Base-by-base conservation (phyloP, 2,797 vertebrate species). In the Melanotaenia trifasciata region DNA sequence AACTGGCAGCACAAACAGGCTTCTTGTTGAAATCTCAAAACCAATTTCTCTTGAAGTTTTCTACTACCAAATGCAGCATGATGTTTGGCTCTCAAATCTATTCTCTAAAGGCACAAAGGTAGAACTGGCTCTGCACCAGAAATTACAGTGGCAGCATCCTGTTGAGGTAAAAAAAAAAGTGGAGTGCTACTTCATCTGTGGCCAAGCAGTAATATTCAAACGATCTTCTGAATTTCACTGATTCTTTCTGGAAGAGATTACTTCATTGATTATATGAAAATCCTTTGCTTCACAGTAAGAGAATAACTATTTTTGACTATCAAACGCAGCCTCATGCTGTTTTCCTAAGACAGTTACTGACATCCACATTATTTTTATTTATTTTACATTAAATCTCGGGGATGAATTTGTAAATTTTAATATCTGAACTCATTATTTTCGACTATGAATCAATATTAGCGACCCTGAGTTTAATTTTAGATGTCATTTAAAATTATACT, bases 1-100 rank as follows among this genome's bases (percentile, higher is more conserved):
- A 51, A 12, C n/a, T 51, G 50, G 50, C n/a, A 51, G 50, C 50
- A 22, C n/a, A n/a, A 22, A 51, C n/a, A n/a, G 22, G 50, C 50
- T 24, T 24, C 50, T 24, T 51, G 50, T 24, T 51, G 50, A 51
- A 51, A 51, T 51, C 50, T 51, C 50, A 51, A 51, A 51, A 51
- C 50, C 50, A 51, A 24, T 51, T 51, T 51, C n/a, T 22, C 22
- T n/a, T 51, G n/a, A 10, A 51, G 50, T 22, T 51, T 51, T 22
- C 22, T 51, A 8, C 50, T 22, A 51, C 50, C 6, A 51, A 51
- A 51, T 22, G 22, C 50, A 3, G 50, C 50, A 51, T 51, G 50
- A 22, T 51, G 50, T 24, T 51, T 50, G 18, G 45, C 45, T 51
- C 50, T 51, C n/a, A 24, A 51, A 51, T 51, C 18, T 51, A 14